phyloP scores from a whole-genome alignment of 2,113 vertebrate species.

The Lates calcarifer region DNA sequence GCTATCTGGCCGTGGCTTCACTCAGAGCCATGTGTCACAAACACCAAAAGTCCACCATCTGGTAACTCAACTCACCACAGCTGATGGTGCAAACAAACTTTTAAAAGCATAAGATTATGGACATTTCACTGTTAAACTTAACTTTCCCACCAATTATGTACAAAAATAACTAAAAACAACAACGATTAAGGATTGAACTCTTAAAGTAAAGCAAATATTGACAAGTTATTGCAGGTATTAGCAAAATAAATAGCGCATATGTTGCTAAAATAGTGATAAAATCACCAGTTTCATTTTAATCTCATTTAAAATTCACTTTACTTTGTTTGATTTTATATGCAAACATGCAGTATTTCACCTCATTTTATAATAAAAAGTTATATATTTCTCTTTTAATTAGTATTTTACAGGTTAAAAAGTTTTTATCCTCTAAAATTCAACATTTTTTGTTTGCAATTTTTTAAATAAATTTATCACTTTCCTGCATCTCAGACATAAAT shows the following conservation, averaged over 20 bases:
- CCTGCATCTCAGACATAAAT: not conserved
- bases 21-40: slow-evolving; percentile 79
- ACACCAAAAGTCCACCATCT: slow-evolving; percentile 84
- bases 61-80: slow-evolving; percentile 60
- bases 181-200: not conserved
- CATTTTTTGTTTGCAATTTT: not conserved
- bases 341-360: not conserved
- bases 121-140: not conserved
- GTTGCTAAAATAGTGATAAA: not conserved
- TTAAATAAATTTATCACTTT: not conserved
- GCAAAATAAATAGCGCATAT: not conserved
- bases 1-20: slow-evolving; percentile 72
- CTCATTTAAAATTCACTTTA: not conserved
- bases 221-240: not conserved
- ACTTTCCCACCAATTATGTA: not conserved
- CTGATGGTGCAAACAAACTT: slow-evolving; percentile 56
- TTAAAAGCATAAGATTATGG: not conserved
- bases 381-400: not conserved
- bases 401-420: not conserved
- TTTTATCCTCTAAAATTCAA: not conserved
- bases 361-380: not conserved
- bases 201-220: not conserved
- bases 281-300: not conserved
- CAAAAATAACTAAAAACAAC: not conserved
- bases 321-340: not conserved